Evolutionary conservation across 2,113 vertebrate genomes (phyloP).

Genomic region (Mormyrus lacerda): DNA sequence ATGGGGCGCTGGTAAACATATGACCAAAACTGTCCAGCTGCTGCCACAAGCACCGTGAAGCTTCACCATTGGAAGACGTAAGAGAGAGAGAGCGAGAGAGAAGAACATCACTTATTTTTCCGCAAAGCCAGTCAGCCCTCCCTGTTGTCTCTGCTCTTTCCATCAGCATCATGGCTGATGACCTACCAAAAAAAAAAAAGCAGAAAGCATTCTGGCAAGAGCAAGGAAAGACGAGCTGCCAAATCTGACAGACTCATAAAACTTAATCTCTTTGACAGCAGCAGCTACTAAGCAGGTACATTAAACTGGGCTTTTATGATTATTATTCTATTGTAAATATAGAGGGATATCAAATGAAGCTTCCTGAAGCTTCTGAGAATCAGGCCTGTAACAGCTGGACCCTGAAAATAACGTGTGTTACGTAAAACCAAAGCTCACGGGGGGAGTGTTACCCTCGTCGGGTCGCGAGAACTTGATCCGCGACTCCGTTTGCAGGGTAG

Average conservation of each 20-base stretch:
- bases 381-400: background rate
- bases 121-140: background rate
- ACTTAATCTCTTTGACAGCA: slow-evolving; percentile 29
- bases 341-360: background rate
- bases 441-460: background rate
- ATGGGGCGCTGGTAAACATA: background rate
- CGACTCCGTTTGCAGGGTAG: background rate
- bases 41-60: background rate
- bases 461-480: background rate
- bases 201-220: slow-evolving; percentile 22
- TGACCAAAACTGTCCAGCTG: background rate
- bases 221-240: slow-evolving; percentile 20
- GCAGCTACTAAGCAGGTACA: slow-evolving; percentile 24
- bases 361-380: background rate
- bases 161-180: slow-evolving; percentile 23
- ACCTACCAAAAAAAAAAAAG: slow-evolving; percentile 17
- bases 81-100: background rate
- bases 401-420: background rate
- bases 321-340: slow-evolving; percentile 30
- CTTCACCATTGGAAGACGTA: background rate
- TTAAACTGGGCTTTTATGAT: slow-evolving; percentile 31
- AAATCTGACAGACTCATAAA: slow-evolving; percentile 26
- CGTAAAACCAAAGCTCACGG: background rate
- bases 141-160: slow-evolving; percentile 26
- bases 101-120: background rate